Evolutionary conservation across 2,113 vertebrate species (phyloP).

Genomic region (Chascanopsetta lugubris): DNA sequence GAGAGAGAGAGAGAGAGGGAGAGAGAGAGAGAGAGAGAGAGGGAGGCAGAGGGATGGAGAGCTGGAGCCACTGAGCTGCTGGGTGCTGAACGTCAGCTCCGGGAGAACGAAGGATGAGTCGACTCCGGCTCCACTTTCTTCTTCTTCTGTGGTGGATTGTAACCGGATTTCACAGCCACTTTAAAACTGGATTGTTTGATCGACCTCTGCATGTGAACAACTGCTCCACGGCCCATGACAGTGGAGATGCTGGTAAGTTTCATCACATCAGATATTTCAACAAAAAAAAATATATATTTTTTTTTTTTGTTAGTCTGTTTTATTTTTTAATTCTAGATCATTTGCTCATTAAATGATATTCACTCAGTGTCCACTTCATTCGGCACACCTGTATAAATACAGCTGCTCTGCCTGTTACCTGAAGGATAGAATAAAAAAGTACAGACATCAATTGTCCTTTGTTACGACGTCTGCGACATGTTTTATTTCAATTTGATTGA

Average conservation of each 20-base stretch:
- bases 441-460: too few relatives aligned
- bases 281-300: background rate
- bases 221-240: background rate
- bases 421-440: too few relatives aligned
- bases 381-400: too few relatives aligned
- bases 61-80: constrained; percentile 36
- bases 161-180: constrained; percentile 36
- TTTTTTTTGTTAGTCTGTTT: constrained; percentile 7
- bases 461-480: too few relatives aligned
- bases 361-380: too few relatives aligned
- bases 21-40: constrained; percentile 37
- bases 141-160: constrained; percentile 30
- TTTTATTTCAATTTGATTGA: too few relatives aligned
- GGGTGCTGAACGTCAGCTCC: constrained; percentile 32
- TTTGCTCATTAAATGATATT: too few relatives aligned
- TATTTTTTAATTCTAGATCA: too few relatives aligned
- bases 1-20: constrained; percentile 35
- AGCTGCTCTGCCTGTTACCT: too few relatives aligned
- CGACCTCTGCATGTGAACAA: constrained; percentile 6
- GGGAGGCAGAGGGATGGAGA: constrained; percentile 55
- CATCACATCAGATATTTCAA: background rate
- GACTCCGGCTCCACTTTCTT: constrained; percentile 37
- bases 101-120: constrained; percentile 38
- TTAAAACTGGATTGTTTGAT: constrained; percentile 42
- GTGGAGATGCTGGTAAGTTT: constrained; percentile 56